phyloP scores from a whole-genome alignment of 2,797 vertebrate genomes.

The Syngnathus rostellatus region DNA sequence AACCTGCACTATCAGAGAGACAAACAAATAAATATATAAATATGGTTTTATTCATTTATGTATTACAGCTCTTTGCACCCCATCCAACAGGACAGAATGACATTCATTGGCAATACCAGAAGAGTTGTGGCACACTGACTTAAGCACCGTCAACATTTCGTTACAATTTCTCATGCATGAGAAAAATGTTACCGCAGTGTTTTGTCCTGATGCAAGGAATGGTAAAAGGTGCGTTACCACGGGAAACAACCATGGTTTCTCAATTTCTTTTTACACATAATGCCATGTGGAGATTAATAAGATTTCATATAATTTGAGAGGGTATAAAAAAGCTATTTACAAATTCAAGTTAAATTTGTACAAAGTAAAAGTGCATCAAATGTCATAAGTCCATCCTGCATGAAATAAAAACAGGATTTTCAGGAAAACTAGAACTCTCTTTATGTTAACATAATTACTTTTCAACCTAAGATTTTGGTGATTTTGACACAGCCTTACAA shows the following conservation, averaged over 20 bases:
- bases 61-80: slow-evolving; percentile 43
- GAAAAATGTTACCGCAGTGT: not conserved
- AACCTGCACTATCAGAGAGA: not conserved
- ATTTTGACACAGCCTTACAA: slow-evolving; percentile 28
- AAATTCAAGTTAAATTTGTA: slow-evolving; percentile 75
- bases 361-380: slow-evolving; percentile 76
- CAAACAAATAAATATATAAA: not conserved
- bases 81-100: slow-evolving; percentile 28
- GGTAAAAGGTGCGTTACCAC: not conserved
- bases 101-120: slow-evolving; percentile 30
- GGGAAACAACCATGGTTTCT: not conserved
- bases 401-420: slow-evolving; percentile 25
- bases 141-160: slow-evolving; percentile 11
- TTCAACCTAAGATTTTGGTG: slow-evolving; percentile 20
- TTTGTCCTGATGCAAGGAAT: slow-evolving; percentile 47
- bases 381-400: slow-evolving; percentile 33
- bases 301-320: slow-evolving; percentile 25
- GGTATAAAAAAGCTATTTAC: slow-evolving; percentile 66
- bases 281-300: not conserved
- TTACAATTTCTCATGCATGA: slow-evolving; percentile 8
- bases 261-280: not conserved
- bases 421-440: slow-evolving; percentile 24
- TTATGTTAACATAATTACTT: slow-evolving; percentile 18
- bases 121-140: slow-evolving; percentile 11
- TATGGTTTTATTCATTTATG: slow-evolving; percentile 46